Conservation (phyloP, 1,140 invertebrate genomes). For the Brachionus asplanchnoidis region DNA sequence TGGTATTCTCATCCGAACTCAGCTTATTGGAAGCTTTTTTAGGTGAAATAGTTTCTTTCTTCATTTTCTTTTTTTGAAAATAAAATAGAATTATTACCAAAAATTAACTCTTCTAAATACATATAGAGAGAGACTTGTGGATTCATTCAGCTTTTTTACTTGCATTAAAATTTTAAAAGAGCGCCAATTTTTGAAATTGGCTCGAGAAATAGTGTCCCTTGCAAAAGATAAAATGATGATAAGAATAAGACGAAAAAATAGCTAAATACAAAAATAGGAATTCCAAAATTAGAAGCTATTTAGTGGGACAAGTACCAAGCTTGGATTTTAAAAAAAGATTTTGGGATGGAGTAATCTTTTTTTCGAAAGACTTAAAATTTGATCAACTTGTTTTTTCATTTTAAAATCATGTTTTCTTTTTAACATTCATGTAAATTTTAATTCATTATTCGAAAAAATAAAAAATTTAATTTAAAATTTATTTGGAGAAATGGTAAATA, state of each 20-base stretch:
- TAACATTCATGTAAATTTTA: neutral
- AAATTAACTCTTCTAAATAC: neutral
- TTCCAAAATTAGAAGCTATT: neutral
- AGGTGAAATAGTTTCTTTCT: neutral
- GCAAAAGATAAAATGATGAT: neutral
- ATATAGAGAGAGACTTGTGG: neutral
- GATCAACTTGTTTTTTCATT: neutral
- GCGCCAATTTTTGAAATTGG: neutral
- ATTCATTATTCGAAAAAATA: neutral
- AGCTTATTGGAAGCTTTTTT: neutral
- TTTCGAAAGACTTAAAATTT: neutral
- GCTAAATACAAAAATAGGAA: neutral
- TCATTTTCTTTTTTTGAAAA: neutral
- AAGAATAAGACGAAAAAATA: neutral
- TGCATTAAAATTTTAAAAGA: neutral
- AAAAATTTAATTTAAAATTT: neutral
- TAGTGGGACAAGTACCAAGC: neutral
- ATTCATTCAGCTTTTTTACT: neutral
- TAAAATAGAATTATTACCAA: neutral
- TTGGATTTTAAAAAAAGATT: neutral
- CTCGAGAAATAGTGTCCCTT: neutral
- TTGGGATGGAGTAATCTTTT: conserved; percentile 1
- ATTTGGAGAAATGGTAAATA: conserved; percentile 6
- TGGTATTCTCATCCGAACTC: conserved; percentile 30
- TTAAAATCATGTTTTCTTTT: neutral